phyloP scores from a whole-genome alignment of 2,888 invertebrate species.

The Elegia similella region DNA sequence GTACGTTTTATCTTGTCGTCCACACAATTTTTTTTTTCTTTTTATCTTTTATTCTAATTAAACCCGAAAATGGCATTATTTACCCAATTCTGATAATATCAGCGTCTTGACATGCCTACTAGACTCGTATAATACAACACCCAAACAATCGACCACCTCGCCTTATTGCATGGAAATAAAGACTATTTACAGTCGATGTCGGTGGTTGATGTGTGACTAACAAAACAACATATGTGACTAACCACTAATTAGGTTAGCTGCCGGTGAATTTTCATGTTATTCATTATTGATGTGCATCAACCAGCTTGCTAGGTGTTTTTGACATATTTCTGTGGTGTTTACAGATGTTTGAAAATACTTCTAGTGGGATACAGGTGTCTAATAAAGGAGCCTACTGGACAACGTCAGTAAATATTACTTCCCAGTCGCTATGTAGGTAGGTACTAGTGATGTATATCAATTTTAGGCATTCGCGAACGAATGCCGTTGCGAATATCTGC shows the following conservation, averaged over 20 bases:
- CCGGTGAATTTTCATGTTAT: neutral
- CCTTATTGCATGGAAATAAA: too few species aligned
- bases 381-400: too few species aligned
- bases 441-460: too few species aligned
- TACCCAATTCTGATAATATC: neutral
- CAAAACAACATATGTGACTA: neutral
- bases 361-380: neutral
- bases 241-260: conserved; percentile 9
- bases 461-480: too few species aligned
- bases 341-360: neutral
- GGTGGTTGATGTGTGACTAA: neutral
- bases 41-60: neutral
- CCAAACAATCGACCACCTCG: neutral
- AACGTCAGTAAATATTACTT: too few species aligned
- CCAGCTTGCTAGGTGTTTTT: neutral
- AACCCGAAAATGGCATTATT: neutral
- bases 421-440: too few species aligned
- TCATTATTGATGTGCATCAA: neutral
- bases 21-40: too few species aligned
- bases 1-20: too few species aligned
- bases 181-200: neutral
- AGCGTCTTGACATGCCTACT: neutral
- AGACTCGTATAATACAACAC: neutral
- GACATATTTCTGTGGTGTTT: too few species aligned
- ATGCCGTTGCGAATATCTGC: too few species aligned